phyloP scores from a whole-genome alignment of 2,113 vertebrate genomes.

The Rhinolophus ferrumequinum region DNA sequence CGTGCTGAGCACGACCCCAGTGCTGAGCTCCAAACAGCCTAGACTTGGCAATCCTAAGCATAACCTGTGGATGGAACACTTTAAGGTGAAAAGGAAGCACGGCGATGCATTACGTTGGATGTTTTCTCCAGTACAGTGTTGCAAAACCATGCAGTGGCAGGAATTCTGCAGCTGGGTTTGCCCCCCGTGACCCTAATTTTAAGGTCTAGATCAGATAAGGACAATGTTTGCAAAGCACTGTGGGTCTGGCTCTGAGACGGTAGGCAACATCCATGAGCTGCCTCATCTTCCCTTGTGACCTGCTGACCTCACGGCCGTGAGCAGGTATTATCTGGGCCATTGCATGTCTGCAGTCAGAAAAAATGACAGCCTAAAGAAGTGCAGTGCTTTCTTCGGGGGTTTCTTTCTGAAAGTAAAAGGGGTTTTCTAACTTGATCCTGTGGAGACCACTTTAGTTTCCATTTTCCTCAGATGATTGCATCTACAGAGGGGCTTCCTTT shows the following conservation, averaged over 20 bases:
- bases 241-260: too few relatives aligned
- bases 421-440: neutral
- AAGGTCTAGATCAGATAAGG: neutral
- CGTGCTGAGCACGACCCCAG: fast-evolving
- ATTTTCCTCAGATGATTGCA: slow-evolving; percentile 63
- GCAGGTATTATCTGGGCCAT: fast-evolving
- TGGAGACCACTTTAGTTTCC: slow-evolving; percentile 55
- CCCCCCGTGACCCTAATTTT: neutral
- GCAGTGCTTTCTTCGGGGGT: slow-evolving; percentile 48
- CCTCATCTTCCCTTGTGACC: fast-evolving
- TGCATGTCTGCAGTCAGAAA: neutral
- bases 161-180: neutral
- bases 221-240: fast-evolving
- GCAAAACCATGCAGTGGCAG: fast-evolving
- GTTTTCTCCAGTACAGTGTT: neutral
- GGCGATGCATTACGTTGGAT: fast-evolving
- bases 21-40: neutral
- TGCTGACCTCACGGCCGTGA: neutral
- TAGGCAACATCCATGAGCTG: fast-evolving
- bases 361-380: neutral
- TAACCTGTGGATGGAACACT: neutral
- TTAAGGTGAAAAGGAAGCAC: neutral
- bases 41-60: neutral
- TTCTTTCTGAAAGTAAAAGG: slow-evolving; percentile 65
- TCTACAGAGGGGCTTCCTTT: slow-evolving; percentile 51